Base-by-base conservation (phyloP, 2,888 invertebrate genomes). In the Apoderus coryli region DNA sequence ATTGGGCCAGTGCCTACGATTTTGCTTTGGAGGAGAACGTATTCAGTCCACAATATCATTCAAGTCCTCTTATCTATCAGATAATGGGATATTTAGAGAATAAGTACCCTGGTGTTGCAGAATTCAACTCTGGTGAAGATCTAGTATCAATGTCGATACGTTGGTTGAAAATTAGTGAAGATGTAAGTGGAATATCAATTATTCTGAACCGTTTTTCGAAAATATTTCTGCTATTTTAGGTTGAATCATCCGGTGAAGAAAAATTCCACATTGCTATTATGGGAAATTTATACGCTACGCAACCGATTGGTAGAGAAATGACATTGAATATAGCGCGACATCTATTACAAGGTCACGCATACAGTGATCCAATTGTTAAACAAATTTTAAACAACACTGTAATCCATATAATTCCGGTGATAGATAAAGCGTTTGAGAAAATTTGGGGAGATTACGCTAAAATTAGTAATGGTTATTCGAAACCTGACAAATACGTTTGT, bases 1-100 rank as follows among this genome's bases (percentile, higher is more conserved):
- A 81, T 50, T 90, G 89, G 89, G 74, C 80, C 1, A 77, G 77
- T 4, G 78, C 76, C 1, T 77, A 84, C 52, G 85, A 85, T 58
- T 76, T 64, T 64, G 78, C 64, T 56, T 60, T 62, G 56, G 59
- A 70, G 34, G 72, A 74, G 40, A 79, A 78, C 52, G 69, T 77
- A 40, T 64, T 69, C 44, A 59, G 64, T 33, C 70, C 71, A 0
- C 59, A 62, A 6, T 85, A 84, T 53, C 72, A 76, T 48, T 61
- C 63, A 1, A 69, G 73, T 36, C 49, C 62, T 15, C 75, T 81
- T 47, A 51, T 88, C 23, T 72, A 72, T 43, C 54, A 59, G 1
- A 61, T 67, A 16, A 58, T 90, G 37, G 67, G 71, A 0, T 68
- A 72, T 22, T 52, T 89, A 24, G 82, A 82, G 54, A 72, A 70